Base-by-base conservation (phyloP, 2,113 vertebrate genomes). In the Cyphomyrus plagiostoma region DNA sequence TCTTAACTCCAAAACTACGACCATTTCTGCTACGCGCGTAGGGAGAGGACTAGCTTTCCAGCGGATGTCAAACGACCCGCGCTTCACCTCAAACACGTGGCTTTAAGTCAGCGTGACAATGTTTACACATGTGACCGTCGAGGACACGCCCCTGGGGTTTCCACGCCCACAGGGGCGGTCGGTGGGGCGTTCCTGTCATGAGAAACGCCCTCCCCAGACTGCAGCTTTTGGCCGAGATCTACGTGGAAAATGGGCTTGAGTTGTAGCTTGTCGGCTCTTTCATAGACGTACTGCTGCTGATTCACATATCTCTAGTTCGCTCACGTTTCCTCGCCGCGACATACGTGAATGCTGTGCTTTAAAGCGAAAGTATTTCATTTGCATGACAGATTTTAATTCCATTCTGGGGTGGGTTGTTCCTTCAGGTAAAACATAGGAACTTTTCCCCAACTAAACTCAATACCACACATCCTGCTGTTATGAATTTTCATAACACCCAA, bases 121-220 rank as follows among this genome's bases (percentile, higher is more conserved):
- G 92, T 92, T 92, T 91, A 90, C 92, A 89, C 90, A 91, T 35
- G 91, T 92, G 92, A 91, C 92, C 35, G 42, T 2, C 6, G n/a
- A 19, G 82, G 42, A 46, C 70, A 86, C 90, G 83, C 89, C 90
- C 17, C 7, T 17, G n/a, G 13, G 9, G n/a, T 21, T 70, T 85
- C 85, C 89, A 74, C 90, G 70, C 87, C 89, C 74, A 8, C 21
- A 10, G 5, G 42, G 86, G 50, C 19, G 48, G 48, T 42, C 5
- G 35, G 23, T 7, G 70, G 85, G 85, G 86, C 70, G 89, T 66
- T 48, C 2, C 62, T 26, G 8, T 11, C 45, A 84, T 48, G 7
- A 49, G 45, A 88, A 46, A 23, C 86, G 49, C 86, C 50, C 58
- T 53, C 84, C 46, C 48, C 48, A 19, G 7, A 35, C 11, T 26